Base-by-base conservation (phyloP, 2,113 vertebrate species). In the Phalacrocorax aristotelis region DNA sequence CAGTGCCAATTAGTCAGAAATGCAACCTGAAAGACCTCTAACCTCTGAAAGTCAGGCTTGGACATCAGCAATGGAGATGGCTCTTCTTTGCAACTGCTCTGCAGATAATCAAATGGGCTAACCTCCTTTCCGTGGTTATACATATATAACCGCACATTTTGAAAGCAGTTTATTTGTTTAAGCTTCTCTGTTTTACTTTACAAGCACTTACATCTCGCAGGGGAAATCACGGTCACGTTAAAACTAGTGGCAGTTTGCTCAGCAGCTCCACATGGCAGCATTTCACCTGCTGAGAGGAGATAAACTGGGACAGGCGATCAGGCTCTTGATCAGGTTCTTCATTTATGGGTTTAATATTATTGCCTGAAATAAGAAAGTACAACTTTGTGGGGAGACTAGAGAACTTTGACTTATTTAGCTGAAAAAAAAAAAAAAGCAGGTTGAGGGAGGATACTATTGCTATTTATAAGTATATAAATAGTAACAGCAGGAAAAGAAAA, bases 401-500 rank as follows among this genome's bases (percentile, higher is more conserved):
- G n/a, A 80, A 34, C 12, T 48, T 32, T 60, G 20, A 26, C 36
- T 91, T 76, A 49, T 42, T 66, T 58, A 77, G 14, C 30, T 76
- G 2, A 38, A 38, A 38, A 38, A 30, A 15, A 71, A 15, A 57
- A 27, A 23, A 15, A 1, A 51, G 14, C 7, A 70, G 51, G 5
- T 36, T 76, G 55, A 84, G 42, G 29, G 51, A 91, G 22, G 42
- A 58, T 68, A 25, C 6, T 65, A 26, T 25, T 68, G 61, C 32
- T 79, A 38, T 76, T 94, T 90, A 5, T 58, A 60, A 68, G 61
- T 54, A n/a, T 64, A 76, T 44, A 76, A 92, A 16, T 40, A 79
- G 15, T 36, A 90, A 85, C 48, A 84, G 74, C 74, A 87, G 83
- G 84, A 87, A 64, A 91, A 78, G 34, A 90, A 91, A 94, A 93